These are phyloP conservation scores for Vidua chalybeata DNA, from an alignment of 2,113 vertebrate genomes.

Conservation along the genomic window DNA sequence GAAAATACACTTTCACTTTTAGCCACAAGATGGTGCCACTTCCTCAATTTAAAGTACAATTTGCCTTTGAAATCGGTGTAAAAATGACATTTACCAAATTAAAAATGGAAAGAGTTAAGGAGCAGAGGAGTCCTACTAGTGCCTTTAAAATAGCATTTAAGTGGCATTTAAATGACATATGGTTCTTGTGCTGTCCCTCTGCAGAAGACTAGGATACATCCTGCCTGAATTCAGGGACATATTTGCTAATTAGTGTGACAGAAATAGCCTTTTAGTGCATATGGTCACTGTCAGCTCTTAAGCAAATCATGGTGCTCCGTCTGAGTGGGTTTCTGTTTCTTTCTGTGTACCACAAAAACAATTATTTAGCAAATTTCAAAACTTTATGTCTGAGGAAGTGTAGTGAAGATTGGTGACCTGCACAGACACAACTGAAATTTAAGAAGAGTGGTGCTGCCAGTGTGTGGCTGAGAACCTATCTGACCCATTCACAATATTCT, in stretches of 20 bases:
- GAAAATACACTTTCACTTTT: background rate
- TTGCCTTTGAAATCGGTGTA: background rate
- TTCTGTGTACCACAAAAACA: background rate
- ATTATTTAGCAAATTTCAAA: background rate
- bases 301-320: background rate
- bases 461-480: background rate
- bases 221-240: background rate
- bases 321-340: background rate
- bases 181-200: background rate
- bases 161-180: background rate
- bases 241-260: background rate
- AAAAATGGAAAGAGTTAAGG: background rate
- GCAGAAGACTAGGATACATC: background rate
- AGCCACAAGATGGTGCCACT: slow-evolving; percentile 66
- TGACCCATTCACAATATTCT: background rate
- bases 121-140: background rate
- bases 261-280: background rate
- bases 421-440: background rate
- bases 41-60: background rate
- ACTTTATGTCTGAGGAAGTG: background rate
- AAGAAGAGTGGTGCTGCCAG: background rate
- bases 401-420: background rate
- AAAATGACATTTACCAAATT: background rate
- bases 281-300: background rate
- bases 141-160: background rate